Evolutionary conservation across 2,888 invertebrate genomes (phyloP), one percentile per base, ranked within the genome.

Genomic region (Melikaiella ostensackeni): DNA sequence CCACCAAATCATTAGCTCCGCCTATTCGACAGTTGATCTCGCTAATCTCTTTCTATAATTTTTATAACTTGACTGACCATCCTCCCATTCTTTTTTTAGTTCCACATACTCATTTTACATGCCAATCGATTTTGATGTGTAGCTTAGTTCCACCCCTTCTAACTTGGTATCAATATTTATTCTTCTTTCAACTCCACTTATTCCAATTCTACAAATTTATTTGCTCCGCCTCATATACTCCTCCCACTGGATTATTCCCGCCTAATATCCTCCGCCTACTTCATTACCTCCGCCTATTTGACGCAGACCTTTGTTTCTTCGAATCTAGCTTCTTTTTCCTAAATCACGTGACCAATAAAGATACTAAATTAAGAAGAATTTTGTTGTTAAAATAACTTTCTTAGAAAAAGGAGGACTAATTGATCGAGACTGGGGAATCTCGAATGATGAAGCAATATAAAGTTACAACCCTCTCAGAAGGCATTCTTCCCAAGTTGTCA

Each of bases 401-500:
- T 16, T 1, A 6, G 13, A 38, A 21, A 38, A 16, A n/a, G 21
- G 64, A 27, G 11, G 7, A 27, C 16, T 19, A 50, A 50, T 70
- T 70, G 70, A 33, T 70, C 19, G 9, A 11, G 30, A 19, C 4
- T 46, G 5, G 6, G 16, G 16, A 66, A 16, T 16, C 27, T 27
- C 9, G 46, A 50, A 42, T 66, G 30, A 70, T 16, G 66, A 78
- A 79, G 77, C 77, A 76, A 74, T 46, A 19, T 59, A 76, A 77
- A 76, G 75, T 75, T 76, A 75, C 74, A 75, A 66, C 61, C 55
- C 79, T 75, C 74, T 81, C 74, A 55, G 27, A 80, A 79, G 77
- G 61, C 64, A 78, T 80, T 80, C 46, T 50, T 80, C 21, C 57
- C 76, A 73, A 74, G 74, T 79, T 74, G 78, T 80, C 75, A 66